Percentiles rank a stretch among this genome's conserved stretches.
phyloP scores from a whole-genome alignment of 2,888 invertebrate species.

The Xylocampa areola region DNA sequence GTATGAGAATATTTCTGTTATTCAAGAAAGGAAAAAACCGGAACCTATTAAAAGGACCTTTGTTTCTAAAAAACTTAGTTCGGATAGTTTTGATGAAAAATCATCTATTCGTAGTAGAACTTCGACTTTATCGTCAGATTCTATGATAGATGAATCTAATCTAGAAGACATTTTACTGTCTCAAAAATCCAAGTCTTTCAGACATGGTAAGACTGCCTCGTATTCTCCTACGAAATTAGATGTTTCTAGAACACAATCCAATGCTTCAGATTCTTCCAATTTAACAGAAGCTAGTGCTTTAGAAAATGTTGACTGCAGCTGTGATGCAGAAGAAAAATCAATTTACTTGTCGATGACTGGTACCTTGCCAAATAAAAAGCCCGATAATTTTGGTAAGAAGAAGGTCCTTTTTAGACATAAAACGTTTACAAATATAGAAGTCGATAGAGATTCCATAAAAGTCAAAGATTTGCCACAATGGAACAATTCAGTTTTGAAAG shows the following conservation, averaged over 20 bases:
- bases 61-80: constrained; percentile 59
- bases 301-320: constrained; percentile 85
- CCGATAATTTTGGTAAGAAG: constrained; percentile 69
- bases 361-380: constrained; percentile 80
- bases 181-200: constrained; percentile 85
- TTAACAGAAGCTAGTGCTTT: constrained; percentile 83
- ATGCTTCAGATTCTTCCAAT: constrained; percentile 79
- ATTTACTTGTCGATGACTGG: constrained; percentile 83
- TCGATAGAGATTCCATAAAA: constrained; percentile 78
- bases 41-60: constrained; percentile 75
- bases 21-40: constrained; percentile 68
- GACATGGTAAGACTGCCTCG: constrained; percentile 68
- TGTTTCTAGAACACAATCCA: constrained; percentile 75
- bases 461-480: constrained; percentile 75
- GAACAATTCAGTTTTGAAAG: constrained; percentile 78
- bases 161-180: constrained; percentile 86
- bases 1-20: constrained; percentile 80
- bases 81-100: constrained; percentile 61
- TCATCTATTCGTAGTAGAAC: constrained; percentile 73
- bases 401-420: constrained; percentile 85
- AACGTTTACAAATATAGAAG: constrained; percentile 86
- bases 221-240: constrained; percentile 67
- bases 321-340: constrained; percentile 70
- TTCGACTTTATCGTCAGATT: constrained; percentile 82
- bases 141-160: constrained; percentile 84